Base-by-base conservation (phyloP, 2,888 invertebrate genomes). In the Aphidoletes aphidimyza region DNA sequence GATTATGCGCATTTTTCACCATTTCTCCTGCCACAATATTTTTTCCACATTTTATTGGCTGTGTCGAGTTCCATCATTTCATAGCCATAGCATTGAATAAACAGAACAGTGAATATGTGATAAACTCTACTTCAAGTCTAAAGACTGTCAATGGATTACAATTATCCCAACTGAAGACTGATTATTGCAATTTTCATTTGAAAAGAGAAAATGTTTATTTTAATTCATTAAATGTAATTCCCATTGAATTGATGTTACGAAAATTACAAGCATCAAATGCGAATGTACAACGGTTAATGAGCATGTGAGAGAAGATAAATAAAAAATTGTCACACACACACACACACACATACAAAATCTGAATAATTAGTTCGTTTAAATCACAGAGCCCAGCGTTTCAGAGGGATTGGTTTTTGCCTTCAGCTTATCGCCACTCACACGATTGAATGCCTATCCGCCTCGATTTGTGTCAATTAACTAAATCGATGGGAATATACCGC, bases 101-200 rank as follows among this genome's bases (percentile, higher is more conserved):
- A 14, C 54, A 54, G 22, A 26, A n/a, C 30, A 69, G 3, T 22
- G 30, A 30, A 69, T 30, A 69, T 69, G 5, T 69, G 17, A 30
- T 0, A 30, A 69, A n/a, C 11, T 26, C 54, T 11, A 54, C 22
- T 54, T 11, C 2, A 34, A 11, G 30, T 30, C 69, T 69, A 69
- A 30, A 69, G 69, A 69, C 69, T 30, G 30, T 69, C 69, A 69
- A 69, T 34, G 69, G 69, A 69, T 69, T 54, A 54, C 54, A 22
- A 54, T 54, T 54, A 54, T 54, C 54, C n/a, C 54, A n/a, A 69
- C 30, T 34, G 69, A 69, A 69, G 30, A 69, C 14, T 69, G 69
- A 69, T 69, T 69, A 34, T 69, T 69, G 17, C 26, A 69, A 69
- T 69, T 69, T 69, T 69, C 26, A n/a, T 5, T 26, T 30, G 19